Percentiles rank a stretch among this genome's conserved stretches.
These are phyloP conservation scores for Ephydatia muelleri DNA, from an alignment of 37 sponge, comb jelly and placozoan species.

Conservation along the genomic window DNA sequence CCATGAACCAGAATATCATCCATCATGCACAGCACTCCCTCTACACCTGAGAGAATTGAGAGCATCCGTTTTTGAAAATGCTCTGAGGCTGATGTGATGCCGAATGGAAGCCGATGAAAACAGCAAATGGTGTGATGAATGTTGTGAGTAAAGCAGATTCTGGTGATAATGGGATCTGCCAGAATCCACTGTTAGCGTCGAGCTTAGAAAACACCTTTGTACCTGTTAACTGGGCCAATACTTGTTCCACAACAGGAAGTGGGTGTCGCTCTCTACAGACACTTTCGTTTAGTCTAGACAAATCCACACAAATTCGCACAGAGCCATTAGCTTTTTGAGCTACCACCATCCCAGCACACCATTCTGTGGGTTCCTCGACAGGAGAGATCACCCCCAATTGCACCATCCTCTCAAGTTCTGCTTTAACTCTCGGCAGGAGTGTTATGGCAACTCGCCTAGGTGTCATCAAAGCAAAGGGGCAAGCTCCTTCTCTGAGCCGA, in stretches of 20 bases:
- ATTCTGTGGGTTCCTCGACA: conserved; percentile 39
- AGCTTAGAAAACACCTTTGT: conserved; percentile 51
- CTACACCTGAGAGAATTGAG: conserved; percentile 13
- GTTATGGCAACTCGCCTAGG: conserved; percentile 50
- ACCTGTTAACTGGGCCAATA: conserved; percentile 29
- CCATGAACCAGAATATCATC: conserved; percentile 43
- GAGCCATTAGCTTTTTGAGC: conserved; percentile 30
- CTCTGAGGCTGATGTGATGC: conserved; percentile 52
- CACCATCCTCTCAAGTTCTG: conserved; percentile 42
- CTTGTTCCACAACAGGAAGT: conserved; percentile 58
- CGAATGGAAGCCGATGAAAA: conserved; percentile 48
- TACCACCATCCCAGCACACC: conserved; percentile 63
- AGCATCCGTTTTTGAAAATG: conserved; percentile 43
- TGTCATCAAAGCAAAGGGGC: conserved; percentile 27
- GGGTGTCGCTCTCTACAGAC: conserved; percentile 46
- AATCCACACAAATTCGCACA: conserved; percentile 57
- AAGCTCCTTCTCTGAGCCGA: conserved; percentile 18
- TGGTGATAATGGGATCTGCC: conserved; percentile 48
- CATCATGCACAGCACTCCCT: conserved; percentile 36
- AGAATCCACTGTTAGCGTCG: conserved; percentile 54
- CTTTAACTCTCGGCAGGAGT: conserved; percentile 20
- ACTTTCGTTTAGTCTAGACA: conserved; percentile 47
- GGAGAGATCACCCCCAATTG: conserved; percentile 32
- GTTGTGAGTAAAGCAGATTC: conserved; percentile 49
- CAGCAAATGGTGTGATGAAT: conserved; percentile 56